phyloP scores from a whole-genome alignment of 2,797 vertebrate species.

The Gymnothorax reevesii region DNA sequence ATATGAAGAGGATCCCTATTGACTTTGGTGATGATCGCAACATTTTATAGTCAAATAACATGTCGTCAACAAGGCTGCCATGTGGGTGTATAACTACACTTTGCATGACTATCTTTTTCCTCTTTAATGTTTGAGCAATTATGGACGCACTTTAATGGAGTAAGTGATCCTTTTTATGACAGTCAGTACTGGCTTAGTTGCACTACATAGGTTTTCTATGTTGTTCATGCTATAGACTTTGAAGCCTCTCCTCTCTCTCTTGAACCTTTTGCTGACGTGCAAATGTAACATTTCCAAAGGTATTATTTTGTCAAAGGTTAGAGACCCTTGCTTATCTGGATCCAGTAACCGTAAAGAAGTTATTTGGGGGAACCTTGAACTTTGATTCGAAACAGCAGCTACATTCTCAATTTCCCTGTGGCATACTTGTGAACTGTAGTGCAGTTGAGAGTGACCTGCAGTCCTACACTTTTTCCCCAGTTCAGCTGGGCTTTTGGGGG shows the following conservation, averaged over 20 bases:
- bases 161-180: neutral
- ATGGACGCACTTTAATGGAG: neutral
- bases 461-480: slow-evolving; percentile 29
- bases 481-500: slow-evolving; percentile 9
- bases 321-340: neutral
- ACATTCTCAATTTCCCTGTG: slow-evolving; percentile 35
- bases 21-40: too few relatives aligned
- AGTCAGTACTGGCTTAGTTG: neutral
- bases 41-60: too few relatives aligned
- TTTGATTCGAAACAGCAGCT: neutral
- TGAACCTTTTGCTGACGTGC: neutral
- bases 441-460: slow-evolving; percentile 30
- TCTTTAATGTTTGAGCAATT: neutral
- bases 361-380: neutral
- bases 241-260: neutral
- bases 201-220: neutral
- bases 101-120: too few relatives aligned
- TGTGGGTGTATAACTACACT: too few relatives aligned
- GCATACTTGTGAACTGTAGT: slow-evolving; percentile 19
- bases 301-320: neutral
- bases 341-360: neutral
- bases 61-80: too few relatives aligned
- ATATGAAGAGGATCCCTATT: too few relatives aligned
- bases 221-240: neutral
- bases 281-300: neutral